phyloP scores from a whole-genome alignment of 2,888 invertebrate species.

The Diaprepes abbreviatus region DNA sequence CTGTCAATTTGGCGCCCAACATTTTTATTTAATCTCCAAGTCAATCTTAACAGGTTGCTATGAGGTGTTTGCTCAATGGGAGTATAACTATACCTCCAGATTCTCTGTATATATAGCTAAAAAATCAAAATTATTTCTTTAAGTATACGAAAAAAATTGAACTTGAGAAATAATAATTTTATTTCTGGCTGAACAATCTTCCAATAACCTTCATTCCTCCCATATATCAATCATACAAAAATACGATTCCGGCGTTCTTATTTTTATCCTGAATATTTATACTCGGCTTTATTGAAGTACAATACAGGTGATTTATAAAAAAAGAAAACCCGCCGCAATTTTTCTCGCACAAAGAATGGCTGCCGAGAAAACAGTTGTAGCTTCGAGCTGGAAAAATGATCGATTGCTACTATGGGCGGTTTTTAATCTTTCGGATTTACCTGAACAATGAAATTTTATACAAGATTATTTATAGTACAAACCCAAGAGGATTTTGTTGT shows the following conservation, averaged over 20 bases:
- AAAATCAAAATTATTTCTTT: no score
- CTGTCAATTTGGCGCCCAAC: no score
- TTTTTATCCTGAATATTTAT: slow-evolving; percentile 11
- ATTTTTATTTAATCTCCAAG: no score
- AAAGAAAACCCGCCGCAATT: slow-evolving; percentile 4
- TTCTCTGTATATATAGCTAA: no score
- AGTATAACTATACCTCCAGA: no score
- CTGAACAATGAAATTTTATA: neutral
- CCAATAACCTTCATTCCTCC: neutral
- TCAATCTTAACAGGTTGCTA: no score
- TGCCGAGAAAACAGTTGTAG: slow-evolving; percentile 11
- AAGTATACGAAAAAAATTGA: no score
- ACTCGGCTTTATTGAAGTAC: slow-evolving; percentile 10
- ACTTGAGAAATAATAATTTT: neutral
- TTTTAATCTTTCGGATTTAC: slow-evolving; percentile 3
- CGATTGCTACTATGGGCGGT: neutral
- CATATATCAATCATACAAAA: slow-evolving; percentile 3
- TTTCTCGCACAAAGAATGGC: slow-evolving; percentile 2
- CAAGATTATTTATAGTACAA: no score
- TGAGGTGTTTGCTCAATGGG: no score
- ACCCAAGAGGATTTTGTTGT: no score
- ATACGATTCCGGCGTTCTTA: slow-evolving; percentile 1
- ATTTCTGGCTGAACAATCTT: neutral
- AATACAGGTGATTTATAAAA: slow-evolving; percentile 11
- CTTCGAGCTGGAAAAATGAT: slow-evolving; percentile 1